Percentiles rank a stretch among this genome's conserved stretches.
These are phyloP conservation scores for Embidobia sp. DNA, from an alignment of 2,888 invertebrate genomes.

Conservation along the genomic window DNA sequence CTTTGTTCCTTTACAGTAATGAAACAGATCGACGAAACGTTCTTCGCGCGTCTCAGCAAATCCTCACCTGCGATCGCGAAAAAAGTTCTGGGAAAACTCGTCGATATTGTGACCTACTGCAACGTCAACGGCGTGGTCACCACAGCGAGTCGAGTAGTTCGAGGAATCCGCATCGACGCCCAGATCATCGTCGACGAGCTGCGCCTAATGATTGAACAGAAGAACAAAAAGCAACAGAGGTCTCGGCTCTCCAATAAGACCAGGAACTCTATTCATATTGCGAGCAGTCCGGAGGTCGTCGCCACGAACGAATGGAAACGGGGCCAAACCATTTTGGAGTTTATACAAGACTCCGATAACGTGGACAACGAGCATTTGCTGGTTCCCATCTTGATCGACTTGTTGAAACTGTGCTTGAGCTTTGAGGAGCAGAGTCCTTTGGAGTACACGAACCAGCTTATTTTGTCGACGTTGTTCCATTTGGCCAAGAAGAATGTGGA, in stretches of 20 bases:
- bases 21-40: conserved; percentile 83
- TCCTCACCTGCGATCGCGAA: conserved; percentile 67
- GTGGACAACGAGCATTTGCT: conserved; percentile 86
- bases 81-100: conserved; percentile 72
- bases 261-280: conserved; percentile 26
- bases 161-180: conserved; percentile 86
- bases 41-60: conserved; percentile 80
- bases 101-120: conserved; percentile 77
- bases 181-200: conserved; percentile 84
- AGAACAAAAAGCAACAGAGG: conserved; percentile 34
- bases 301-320: conserved; percentile 89
- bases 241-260: conserved; percentile 16
- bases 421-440: conserved; percentile 91
- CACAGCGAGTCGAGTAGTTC: conserved; percentile 85
- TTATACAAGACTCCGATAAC: conserved; percentile 92
- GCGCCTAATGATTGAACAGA: conserved; percentile 83
- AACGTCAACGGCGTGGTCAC: conserved; percentile 76
- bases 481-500: conserved; percentile 68
- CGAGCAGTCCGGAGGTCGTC: conserved; percentile 83
- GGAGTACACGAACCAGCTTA: conserved; percentile 94
- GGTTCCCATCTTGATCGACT: conserved; percentile 89
- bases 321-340: conserved; percentile 90
- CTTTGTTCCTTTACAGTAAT: conserved; percentile 77
- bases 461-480: conserved; percentile 89
- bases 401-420: conserved; percentile 89